phyloP scores from a whole-genome alignment of 2,888 invertebrate species.

The Phortica magna region DNA sequence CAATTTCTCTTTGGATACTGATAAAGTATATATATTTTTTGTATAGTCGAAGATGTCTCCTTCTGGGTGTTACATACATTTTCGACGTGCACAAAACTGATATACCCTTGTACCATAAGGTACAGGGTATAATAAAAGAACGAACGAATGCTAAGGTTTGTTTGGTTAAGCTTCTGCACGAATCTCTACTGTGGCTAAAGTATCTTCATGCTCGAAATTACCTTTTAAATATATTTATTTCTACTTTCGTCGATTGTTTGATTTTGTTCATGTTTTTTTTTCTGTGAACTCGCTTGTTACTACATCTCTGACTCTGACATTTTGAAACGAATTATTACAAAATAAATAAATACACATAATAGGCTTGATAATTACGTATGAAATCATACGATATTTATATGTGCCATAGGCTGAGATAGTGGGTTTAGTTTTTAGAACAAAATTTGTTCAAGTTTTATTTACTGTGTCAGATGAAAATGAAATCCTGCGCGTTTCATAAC shows the following conservation, averaged over 20 bases:
- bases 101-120: too few species aligned
- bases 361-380: background rate
- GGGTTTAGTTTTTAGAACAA: background rate
- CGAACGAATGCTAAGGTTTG: too few species aligned
- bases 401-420: background rate
- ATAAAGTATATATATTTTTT: too few species aligned
- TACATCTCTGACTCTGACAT: background rate
- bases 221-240: too few species aligned
- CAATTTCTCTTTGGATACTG: too few species aligned
- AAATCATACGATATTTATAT: background rate
- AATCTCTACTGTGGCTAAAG: too few species aligned
- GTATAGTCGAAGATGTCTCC: too few species aligned
- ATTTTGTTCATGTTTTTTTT: constrained; percentile 1
- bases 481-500: background rate
- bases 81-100: too few species aligned
- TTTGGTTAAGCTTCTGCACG: too few species aligned
- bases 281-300: background rate
- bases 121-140: too few species aligned
- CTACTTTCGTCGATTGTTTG: background rate
- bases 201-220: too few species aligned
- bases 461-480: background rate
- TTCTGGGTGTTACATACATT: too few species aligned
- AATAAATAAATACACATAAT: background rate
- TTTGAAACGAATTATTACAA: background rate
- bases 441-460: background rate